These are phyloP conservation scores for Sinotaia quadrata DNA, from an alignment of 2,888 invertebrate genomes.

Conservation along the genomic window DNA sequence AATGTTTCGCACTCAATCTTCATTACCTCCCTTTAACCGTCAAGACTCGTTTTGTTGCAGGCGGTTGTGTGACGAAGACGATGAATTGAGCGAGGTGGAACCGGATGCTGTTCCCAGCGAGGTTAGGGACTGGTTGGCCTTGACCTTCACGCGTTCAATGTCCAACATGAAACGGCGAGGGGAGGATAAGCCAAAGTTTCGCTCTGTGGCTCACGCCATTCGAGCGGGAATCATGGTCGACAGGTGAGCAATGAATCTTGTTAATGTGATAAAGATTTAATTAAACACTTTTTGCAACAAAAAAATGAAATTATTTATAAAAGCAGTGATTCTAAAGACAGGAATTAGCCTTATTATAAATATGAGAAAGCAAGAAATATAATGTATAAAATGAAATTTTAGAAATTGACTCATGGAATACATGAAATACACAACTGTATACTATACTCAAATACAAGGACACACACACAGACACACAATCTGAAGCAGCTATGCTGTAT, in stretches of 20 bases:
- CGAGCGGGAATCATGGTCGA: conserved; percentile 97
- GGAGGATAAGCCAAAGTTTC: conserved; percentile 81
- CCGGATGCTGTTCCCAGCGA: conserved; percentile 97
- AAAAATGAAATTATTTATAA: background rate
- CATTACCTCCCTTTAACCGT: background rate
- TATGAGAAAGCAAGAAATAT: too few relatives aligned
- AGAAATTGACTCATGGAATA: too few relatives aligned
- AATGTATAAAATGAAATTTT: too few relatives aligned
- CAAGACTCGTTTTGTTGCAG: conserved; percentile 43
- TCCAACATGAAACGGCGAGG: conserved; percentile 74
- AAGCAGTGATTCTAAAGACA: background rate
- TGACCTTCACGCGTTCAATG: conserved; percentile 87
- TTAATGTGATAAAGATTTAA: background rate
- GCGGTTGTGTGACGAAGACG: conserved; percentile 81
- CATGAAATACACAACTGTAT: too few relatives aligned
- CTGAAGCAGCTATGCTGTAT: too few relatives aligned
- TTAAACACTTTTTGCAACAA: background rate
- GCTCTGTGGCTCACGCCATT: conserved; percentile 96
- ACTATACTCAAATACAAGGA: too few relatives aligned
- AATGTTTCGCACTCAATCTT: background rate
- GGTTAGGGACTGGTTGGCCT: conserved; percentile 96
- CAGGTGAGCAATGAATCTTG: conserved; percentile 69
- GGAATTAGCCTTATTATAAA: too few relatives aligned
- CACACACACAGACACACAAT: too few relatives aligned
- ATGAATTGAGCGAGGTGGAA: conserved; percentile 95